Evolutionary conservation across 2,113 vertebrate genomes (phyloP), one percentile per base, ranked within the genome.

Genomic region (Cephalopholis sonnerati): DNA sequence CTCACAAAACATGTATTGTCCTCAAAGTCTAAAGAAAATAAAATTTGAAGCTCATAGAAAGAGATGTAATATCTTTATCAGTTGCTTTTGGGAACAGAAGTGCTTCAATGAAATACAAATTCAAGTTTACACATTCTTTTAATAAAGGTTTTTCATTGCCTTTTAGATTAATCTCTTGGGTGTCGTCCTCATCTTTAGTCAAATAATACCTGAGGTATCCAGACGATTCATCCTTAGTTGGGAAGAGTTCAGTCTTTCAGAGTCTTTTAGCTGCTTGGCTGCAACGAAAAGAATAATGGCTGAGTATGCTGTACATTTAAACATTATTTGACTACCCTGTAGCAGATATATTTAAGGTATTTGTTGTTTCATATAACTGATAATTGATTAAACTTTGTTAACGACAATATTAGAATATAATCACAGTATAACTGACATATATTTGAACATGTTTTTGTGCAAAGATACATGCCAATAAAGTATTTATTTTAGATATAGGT

Each of bases 31-130:
- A 11, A 59, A 41, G 24, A 22, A 69, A 20, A 71, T 36, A 11
- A 18, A 0, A 54, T 62, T 18, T 65, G 5, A 57, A 57, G 4
- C 63, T 48, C 18, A 36, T 25, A 48, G 41, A 55, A 65, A 22
- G 0, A 5, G 12, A 7, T 11, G 13, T 24, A 57, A 16, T 51
- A 36, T 82, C 57, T 74, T 25, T 62, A 68, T 67, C 27, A 17
- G 18, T 65, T 46, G 53, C 59, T 51, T 59, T 62, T 13, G 12
- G 27, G 41, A 64, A 70, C 22, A 46, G 7, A 39, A 71, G 27
- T 32, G 11, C 13, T 81, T 44, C 6, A 74, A 83, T 69, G 1
- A 80, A 59, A 74, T 24, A 74, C 29, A 64, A 62, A 50, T 78
- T 63, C 3, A 69, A 58, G n/a, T 83, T 55, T 67, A 69, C 12